phyloP scores from a whole-genome alignment of 1,140 invertebrate genomes.

The Telenomus remus region DNA sequence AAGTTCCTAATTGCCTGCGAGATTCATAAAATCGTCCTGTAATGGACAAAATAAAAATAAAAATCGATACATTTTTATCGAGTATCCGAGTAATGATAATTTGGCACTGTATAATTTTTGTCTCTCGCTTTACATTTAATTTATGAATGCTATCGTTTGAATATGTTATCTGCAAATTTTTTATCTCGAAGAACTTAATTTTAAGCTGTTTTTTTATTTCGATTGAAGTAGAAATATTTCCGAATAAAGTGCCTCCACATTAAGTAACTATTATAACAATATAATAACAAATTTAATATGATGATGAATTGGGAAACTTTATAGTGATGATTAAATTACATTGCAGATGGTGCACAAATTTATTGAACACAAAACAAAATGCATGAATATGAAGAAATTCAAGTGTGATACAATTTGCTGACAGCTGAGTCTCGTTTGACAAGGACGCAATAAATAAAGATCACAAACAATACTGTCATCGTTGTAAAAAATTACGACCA shows the following conservation, averaged over 20 bases:
- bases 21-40: slow-evolving; percentile 35
- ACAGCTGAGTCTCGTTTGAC: background rate
- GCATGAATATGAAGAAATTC: background rate
- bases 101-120: background rate
- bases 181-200: background rate
- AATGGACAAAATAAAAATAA: no score
- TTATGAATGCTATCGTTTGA: slow-evolving; percentile 12
- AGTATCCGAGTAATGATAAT: slow-evolving; percentile 10
- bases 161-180: slow-evolving; percentile 1
- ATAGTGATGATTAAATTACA: background rate
- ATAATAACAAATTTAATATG: no score
- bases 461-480: background rate
- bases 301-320: background rate
- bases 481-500: background rate
- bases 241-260: no score
- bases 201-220: no score
- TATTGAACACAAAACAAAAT: background rate
- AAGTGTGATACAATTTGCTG: slow-evolving; percentile 7
- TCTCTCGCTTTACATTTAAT: background rate
- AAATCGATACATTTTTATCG: slow-evolving; percentile 49
- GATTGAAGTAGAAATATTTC: background rate
- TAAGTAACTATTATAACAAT: no score
- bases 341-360: no score
- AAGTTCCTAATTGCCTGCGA: slow-evolving; percentile 50
- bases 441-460: slow-evolving; percentile 10